These are phyloP conservation scores for Chloroceryle aenea DNA, from an alignment of 2,113 vertebrate genomes.

Conservation along the genomic window DNA sequence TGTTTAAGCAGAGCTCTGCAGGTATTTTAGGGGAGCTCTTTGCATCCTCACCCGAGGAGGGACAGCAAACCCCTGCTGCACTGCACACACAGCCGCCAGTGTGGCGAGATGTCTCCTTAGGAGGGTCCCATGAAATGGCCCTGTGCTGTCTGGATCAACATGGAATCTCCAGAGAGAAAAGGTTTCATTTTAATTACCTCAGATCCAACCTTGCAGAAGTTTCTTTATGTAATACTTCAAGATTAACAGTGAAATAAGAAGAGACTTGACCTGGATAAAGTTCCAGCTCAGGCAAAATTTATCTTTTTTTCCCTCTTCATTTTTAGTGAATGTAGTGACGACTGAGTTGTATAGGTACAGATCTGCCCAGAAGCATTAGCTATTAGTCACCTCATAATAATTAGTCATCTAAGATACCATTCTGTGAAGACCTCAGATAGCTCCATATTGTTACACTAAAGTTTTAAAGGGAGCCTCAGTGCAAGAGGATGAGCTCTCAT, in stretches of 20 bases:
- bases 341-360: slow-evolving; percentile 24
- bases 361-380: slow-evolving; percentile 27
- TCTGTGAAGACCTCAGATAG: not conserved
- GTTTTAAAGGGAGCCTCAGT: not conserved
- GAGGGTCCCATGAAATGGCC: not conserved
- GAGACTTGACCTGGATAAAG: slow-evolving; percentile 57
- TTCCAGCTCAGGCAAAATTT: slow-evolving; percentile 9
- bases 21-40: not conserved
- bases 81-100: fast-evolving
- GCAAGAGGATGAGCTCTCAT: fast-evolving
- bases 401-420: not conserved
- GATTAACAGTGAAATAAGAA: slow-evolving; percentile 40
- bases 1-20: not conserved
- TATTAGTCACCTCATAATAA: slow-evolving; percentile 12
- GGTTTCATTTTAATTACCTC: slow-evolving; percentile 23
- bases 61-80: fast-evolving
- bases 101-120: not conserved
- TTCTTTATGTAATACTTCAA: slow-evolving; percentile 41
- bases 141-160: not conserved
- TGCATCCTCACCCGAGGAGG: not conserved
- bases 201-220: not conserved
- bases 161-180: not conserved
- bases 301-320: not conserved
- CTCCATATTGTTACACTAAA: not conserved
- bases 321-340: not conserved